A percentile compares a stretch with the other conserved stretches of the same genome.
phyloP scores from a whole-genome alignment of 2,888 invertebrate genomes.

The Conchocele bisecta region DNA sequence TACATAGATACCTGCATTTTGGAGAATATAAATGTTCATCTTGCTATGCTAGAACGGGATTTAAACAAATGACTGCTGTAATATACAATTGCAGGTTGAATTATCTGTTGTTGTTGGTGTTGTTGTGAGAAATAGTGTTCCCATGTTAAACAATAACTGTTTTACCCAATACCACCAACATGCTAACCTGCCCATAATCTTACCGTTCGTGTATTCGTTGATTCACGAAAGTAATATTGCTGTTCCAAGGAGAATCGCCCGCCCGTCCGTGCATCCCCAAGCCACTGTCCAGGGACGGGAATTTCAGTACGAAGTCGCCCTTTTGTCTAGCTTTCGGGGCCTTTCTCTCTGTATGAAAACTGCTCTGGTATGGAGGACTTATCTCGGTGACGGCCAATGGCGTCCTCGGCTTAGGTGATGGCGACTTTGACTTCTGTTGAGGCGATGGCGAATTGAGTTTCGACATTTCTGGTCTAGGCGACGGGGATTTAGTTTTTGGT shows the following conservation, averaged over 20 bases:
- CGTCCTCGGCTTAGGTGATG: neutral
- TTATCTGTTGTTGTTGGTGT: no score
- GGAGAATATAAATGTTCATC: no score
- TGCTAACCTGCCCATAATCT: constrained; percentile 5
- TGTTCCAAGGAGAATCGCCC: constrained; percentile 16
- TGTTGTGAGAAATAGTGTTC: no score
- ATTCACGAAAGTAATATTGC: constrained; percentile 64
- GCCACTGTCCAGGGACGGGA: constrained; percentile 36
- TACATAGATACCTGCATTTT: no score
- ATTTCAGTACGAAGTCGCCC: constrained; percentile 30
- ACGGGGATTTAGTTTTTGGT: constrained; percentile 7
- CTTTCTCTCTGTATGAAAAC: no score
- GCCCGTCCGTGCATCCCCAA: no score
- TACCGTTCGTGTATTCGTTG: constrained; percentile 62
- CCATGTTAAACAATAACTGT: no score
- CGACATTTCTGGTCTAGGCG: constrained; percentile 7
- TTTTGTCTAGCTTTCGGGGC: no score
- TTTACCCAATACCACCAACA: constrained; percentile 3
- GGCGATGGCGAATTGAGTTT: neutral
- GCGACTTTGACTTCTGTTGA: neutral
- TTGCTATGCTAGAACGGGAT: no score
- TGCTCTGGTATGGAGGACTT: no score
- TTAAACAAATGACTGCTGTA: no score
- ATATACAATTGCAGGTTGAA: no score
- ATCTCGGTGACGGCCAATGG: neutral